These are phyloP conservation scores for Zeugodacus cucurbitae DNA, from an alignment of 1,140 invertebrate genomes.

Conservation along the genomic window DNA sequence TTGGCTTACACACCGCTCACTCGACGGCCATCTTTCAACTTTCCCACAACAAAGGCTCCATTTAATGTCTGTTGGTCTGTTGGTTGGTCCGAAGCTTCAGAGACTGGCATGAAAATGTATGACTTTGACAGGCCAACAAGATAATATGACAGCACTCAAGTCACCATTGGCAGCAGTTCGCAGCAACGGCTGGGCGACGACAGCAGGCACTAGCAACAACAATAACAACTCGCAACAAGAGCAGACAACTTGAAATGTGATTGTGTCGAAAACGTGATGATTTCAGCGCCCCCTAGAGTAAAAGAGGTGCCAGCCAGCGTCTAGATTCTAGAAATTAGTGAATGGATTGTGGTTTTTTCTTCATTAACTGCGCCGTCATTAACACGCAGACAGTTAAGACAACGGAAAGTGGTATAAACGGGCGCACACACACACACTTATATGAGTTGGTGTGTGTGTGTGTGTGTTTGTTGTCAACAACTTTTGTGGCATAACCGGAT, in stretches of 20 bases:
- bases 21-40: slow-evolving; percentile 15
- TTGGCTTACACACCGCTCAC: neutral
- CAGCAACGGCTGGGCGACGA: too few relatives aligned
- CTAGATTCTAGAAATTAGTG: slow-evolving; percentile 11
- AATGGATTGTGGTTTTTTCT: neutral
- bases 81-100: neutral
- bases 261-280: slow-evolving; percentile 13
- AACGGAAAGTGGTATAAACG: neutral
- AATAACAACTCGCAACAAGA: neutral
- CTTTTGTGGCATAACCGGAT: slow-evolving; percentile 26
- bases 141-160: slow-evolving; percentile 58
- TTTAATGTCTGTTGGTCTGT: neutral
- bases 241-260: neutral
- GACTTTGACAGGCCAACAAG: slow-evolving; percentile 60
- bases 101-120: slow-evolving; percentile 34
- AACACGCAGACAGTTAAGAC: neutral
- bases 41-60: neutral
- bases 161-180: neutral
- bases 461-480: neutral
- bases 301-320: neutral
- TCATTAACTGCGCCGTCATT: neutral
- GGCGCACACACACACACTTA: neutral
- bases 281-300: slow-evolving; percentile 19
- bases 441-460: neutral
- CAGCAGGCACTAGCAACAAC: neutral